These are phyloP conservation scores for Orcinus orca DNA, from an alignment of 2,113 vertebrate genomes.

Conservation along the genomic window DNA sequence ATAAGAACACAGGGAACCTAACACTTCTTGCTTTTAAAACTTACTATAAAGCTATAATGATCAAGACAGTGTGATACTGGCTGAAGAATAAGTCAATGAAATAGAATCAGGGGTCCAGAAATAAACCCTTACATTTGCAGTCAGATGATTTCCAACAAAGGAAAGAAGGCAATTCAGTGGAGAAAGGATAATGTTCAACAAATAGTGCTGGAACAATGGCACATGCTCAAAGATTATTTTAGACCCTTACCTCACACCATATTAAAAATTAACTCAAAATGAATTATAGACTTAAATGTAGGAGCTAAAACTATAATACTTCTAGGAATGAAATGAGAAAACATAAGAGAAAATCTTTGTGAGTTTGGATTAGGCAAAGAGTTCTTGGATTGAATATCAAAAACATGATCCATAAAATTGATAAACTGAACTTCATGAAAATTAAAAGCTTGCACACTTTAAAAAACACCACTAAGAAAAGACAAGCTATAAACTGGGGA, in stretches of 20 bases:
- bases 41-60: neutral
- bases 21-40: neutral
- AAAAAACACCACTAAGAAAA: neutral
- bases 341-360: neutral
- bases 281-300: neutral
- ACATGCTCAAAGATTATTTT: neutral
- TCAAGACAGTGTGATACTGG: neutral
- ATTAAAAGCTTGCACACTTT: neutral
- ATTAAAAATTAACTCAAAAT: neutral
- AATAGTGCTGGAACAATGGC: neutral
- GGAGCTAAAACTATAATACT: neutral
- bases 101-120: neutral
- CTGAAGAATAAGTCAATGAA: neutral
- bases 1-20: neutral
- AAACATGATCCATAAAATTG: neutral
- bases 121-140: neutral
- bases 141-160: neutral
- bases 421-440: neutral
- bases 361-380: neutral
- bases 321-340: neutral
- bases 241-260: neutral
- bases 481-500: neutral
- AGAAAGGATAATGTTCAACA: neutral
- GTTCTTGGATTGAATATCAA: neutral
- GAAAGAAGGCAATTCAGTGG: neutral